phyloP scores from a whole-genome alignment of 2,888 invertebrate species.

The Lycophotia porphyrea region DNA sequence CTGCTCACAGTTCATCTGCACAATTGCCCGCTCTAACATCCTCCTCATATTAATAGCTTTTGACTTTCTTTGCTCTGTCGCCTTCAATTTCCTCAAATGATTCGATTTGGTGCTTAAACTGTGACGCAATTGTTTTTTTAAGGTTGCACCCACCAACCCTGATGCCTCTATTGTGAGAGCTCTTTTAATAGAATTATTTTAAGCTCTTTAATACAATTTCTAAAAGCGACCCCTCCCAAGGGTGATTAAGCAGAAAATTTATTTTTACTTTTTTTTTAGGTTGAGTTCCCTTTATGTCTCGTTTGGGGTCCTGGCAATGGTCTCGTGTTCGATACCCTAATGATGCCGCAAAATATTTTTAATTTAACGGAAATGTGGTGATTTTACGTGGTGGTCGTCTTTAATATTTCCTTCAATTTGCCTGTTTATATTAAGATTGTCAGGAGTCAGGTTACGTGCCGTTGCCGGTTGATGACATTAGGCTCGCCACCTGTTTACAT shows the following conservation, averaged over 20 bases:
- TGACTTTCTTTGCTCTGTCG: background rate
- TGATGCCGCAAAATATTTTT: constrained; percentile 35
- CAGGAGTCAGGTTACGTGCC: background rate
- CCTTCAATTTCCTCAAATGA: constrained; percentile 17
- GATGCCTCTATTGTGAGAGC: constrained; percentile 36
- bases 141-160: constrained; percentile 16
- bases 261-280: constrained; percentile 44
- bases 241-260: constrained; percentile 50
- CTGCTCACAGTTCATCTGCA: constrained; percentile 43
- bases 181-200: constrained; percentile 52
- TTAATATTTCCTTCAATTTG: background rate
- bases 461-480: background rate
- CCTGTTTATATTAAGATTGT: background rate
- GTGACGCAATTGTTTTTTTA: constrained; percentile 28
- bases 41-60: constrained; percentile 28
- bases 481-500: no score
- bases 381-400: constrained; percentile 14
- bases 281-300: constrained; percentile 37
- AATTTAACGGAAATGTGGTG: constrained; percentile 31
- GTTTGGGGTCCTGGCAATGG: constrained; percentile 40
- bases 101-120: constrained; percentile 18
- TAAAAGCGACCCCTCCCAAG: constrained; percentile 21
- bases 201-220: constrained; percentile 46
- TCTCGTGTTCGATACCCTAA: constrained; percentile 39
- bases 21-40: constrained; percentile 34